A percentile compares a stretch with the other conserved stretches of the same genome.
These are phyloP conservation scores for Junonia oenone DNA, from an alignment of 2,888 invertebrate genomes.

Conservation along the genomic window DNA sequence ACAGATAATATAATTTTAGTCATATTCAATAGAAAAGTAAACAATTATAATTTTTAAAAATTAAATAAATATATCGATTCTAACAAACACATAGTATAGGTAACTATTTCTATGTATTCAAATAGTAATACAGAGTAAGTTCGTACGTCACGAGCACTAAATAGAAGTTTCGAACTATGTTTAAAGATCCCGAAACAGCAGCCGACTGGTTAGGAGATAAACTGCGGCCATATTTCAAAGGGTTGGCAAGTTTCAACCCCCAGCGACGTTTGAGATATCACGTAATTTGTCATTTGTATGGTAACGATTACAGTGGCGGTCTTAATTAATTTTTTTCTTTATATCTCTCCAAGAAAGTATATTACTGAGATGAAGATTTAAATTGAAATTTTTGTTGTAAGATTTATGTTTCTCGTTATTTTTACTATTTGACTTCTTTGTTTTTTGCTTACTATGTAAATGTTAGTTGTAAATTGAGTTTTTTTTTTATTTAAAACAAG, in stretches of 20 bases:
- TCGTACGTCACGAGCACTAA: slow-evolving; percentile 8
- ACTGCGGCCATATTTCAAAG: slow-evolving; percentile 41
- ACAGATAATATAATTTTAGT: too few species aligned
- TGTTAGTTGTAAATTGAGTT: too few species aligned
- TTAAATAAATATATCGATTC: too few species aligned
- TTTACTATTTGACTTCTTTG: too few species aligned
- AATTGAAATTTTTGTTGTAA: neutral
- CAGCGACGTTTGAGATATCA: neutral
- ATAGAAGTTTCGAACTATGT: slow-evolving; percentile 14
- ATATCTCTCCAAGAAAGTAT: neutral
- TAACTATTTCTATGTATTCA: neutral
- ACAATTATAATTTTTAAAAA: too few species aligned
- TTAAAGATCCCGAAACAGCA: slow-evolving; percentile 32
- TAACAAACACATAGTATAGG: too few species aligned
- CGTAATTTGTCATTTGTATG: slow-evolving; percentile 1
- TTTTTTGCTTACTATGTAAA: too few species aligned
- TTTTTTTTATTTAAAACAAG: too few species aligned
- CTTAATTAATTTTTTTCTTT: neutral
- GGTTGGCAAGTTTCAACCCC: slow-evolving; percentile 33
- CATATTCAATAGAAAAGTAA: too few species aligned
- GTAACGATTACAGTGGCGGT: neutral
- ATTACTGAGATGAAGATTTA: neutral
- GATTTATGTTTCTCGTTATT: neutral
- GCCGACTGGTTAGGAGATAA: slow-evolving; percentile 33
- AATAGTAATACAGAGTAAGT: neutral